Conservation (phyloP, 2,888 invertebrate genomes). For the Pammene fasciana region DNA sequence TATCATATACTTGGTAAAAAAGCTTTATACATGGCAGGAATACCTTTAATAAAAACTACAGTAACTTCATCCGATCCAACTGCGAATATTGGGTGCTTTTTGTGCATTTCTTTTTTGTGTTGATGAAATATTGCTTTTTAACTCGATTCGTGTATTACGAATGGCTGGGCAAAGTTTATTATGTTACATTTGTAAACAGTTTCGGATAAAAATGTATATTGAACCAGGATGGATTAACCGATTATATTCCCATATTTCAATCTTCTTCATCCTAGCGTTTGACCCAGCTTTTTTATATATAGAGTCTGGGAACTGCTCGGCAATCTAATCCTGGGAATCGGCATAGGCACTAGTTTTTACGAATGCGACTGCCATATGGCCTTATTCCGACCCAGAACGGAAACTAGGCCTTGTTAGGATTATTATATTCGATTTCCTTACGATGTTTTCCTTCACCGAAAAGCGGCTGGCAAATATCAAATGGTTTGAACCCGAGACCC, state of each 20-base stretch:
- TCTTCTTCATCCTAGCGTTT: too few species aligned
- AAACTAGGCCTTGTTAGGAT: too few species aligned
- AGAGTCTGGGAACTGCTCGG: too few species aligned
- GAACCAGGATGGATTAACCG: not conserved
- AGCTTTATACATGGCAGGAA: not conserved
- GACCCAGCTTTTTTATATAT: too few species aligned
- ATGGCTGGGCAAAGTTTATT: slow-evolving; percentile 16
- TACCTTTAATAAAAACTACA: slow-evolving; percentile 4
- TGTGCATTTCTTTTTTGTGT: slow-evolving; percentile 9
- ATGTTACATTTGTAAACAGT: slow-evolving; percentile 18
- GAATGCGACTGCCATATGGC: too few species aligned
- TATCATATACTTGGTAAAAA: not conserved
- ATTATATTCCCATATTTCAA: not conserved
- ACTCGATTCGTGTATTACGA: slow-evolving; percentile 25
- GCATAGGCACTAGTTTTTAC: too few species aligned
- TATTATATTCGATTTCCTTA: too few species aligned
- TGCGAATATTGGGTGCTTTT: slow-evolving; percentile 10
- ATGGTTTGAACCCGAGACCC: too few species aligned
- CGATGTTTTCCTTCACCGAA: too few species aligned
- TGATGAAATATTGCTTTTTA: slow-evolving; percentile 31
- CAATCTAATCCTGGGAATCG: too few species aligned
- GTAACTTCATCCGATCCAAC: not conserved
- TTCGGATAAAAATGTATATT: not conserved
- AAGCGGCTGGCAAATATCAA: too few species aligned
- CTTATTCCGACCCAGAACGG: too few species aligned